phyloP scores from a whole-genome alignment of 2,113 vertebrate genomes.

The Ranitomeya variabilis region DNA sequence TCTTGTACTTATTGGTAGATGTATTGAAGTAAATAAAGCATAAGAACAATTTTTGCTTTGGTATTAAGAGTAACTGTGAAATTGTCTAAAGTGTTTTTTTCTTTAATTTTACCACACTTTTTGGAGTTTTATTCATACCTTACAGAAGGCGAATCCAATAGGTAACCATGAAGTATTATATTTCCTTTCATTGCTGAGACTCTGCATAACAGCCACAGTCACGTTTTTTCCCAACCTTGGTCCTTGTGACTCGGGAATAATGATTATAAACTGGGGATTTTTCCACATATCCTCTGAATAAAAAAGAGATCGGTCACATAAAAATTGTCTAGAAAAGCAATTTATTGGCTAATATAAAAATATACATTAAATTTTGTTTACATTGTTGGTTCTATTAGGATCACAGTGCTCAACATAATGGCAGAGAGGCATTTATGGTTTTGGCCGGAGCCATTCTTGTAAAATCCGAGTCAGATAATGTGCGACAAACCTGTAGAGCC shows the following conservation, averaged over 20 bases:
- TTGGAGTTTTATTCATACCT: slow-evolving; percentile 62
- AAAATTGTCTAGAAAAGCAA: not conserved
- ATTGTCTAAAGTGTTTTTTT: too few species aligned
- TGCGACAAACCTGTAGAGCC: not conserved
- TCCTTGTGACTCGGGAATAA: slow-evolving; percentile 60
- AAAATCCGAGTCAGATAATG: not conserved
- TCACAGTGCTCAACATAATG: too few species aligned
- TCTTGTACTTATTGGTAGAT: too few species aligned
- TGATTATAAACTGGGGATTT: slow-evolving; percentile 64
- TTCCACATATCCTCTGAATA: slow-evolving; percentile 59
- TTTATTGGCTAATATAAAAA: not conserved
- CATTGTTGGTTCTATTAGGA: too few species aligned
- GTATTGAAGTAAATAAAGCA: too few species aligned
- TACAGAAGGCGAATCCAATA: slow-evolving; percentile 63
- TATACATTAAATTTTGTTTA: too few species aligned
- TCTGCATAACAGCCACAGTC: slow-evolving; percentile 67
- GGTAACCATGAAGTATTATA: slow-evolving; percentile 22
- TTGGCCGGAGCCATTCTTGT: not conserved
- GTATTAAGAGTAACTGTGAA: too few species aligned
- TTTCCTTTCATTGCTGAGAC: slow-evolving; percentile 9
- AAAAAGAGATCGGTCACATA: not conserved
- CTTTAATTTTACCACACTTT: not conserved
- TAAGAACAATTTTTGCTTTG: too few species aligned
- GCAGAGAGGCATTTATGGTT: too few species aligned
- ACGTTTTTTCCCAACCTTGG: slow-evolving; percentile 60